These are phyloP conservation scores for Pristiophorus japonicus DNA, from an alignment of 2,113 vertebrate species.

Conservation along the genomic window DNA sequence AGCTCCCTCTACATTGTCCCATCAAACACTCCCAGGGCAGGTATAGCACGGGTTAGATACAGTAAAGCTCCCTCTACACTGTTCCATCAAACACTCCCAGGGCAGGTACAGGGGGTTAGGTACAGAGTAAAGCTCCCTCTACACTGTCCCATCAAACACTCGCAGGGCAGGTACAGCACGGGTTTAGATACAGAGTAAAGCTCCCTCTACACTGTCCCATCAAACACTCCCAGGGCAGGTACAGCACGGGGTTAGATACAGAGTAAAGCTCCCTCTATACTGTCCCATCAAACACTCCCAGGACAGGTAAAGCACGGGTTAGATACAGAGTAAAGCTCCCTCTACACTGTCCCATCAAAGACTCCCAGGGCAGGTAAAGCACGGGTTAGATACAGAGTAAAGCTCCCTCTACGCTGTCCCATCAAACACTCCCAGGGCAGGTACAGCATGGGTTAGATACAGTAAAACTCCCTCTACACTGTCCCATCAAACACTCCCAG, in stretches of 20 bases:
- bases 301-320: neutral
- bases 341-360: neutral
- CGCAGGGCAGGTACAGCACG: neutral
- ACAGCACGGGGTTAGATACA: neutral
- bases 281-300: neutral
- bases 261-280: neutral
- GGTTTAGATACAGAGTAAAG: neutral
- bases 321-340: neutral
- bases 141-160: neutral
- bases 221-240: neutral
- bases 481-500: neutral
- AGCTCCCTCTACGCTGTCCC: neutral
- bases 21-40: neutral
- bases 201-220: neutral
- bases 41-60: neutral
- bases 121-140: neutral
- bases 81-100: neutral
- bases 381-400: neutral
- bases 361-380: neutral
- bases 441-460: neutral
- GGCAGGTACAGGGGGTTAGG: neutral
- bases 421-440: neutral
- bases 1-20: neutral
- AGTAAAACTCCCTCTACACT: conserved; percentile 1
- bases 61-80: neutral